Percentiles rank a stretch among this genome's conserved stretches.
Conservation (phyloP, 2,797 vertebrate species). For the Tokudaia muenninki region DNA sequence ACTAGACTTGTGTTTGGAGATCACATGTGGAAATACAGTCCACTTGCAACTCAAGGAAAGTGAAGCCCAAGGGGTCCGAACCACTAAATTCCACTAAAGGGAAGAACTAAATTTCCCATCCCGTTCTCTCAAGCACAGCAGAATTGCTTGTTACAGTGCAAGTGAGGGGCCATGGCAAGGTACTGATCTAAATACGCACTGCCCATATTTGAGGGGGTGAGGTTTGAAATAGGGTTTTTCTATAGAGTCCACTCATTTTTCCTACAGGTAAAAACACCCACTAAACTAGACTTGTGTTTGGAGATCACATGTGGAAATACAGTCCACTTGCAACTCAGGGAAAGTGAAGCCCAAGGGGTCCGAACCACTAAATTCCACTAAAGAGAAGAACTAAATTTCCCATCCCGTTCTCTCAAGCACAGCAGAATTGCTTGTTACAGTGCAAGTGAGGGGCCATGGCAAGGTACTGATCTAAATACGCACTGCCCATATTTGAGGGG, state of each 20-base stretch:
- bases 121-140: not conserved
- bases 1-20: conserved; percentile 7
- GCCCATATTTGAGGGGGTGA: not conserved
- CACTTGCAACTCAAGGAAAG: not conserved
- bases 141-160: not conserved
- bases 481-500: not conserved
- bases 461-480: not conserved
- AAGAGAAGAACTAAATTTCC: not conserved
- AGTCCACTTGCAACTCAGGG: not conserved
- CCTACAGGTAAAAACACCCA: not conserved
- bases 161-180: not conserved
- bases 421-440: not conserved
- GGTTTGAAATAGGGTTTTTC: not conserved
- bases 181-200: not conserved
- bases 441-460: not conserved
- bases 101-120: not conserved
- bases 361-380: not conserved
- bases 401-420: not conserved
- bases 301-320: not conserved
- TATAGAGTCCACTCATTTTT: too few relatives aligned
- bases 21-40: not conserved
- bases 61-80: not conserved
- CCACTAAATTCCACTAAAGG: not conserved
- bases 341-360: not conserved
- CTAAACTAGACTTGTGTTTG: not conserved